phyloP scores from a whole-genome alignment of 1,140 invertebrate species.

The Charaxes varanes region DNA sequence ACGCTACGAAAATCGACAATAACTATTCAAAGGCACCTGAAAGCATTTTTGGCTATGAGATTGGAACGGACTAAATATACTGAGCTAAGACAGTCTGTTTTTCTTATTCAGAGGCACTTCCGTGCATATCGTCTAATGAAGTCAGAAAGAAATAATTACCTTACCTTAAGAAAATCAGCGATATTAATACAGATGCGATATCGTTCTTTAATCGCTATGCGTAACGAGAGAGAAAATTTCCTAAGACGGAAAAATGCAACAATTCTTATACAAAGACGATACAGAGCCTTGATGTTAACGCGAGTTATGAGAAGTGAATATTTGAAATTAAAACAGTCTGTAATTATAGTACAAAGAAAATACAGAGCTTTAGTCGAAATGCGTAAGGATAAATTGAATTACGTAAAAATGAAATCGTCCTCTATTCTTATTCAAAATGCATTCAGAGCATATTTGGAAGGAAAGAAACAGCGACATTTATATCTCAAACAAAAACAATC shows the following conservation, averaged over 20 bases:
- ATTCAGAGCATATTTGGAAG: constrained; percentile 43
- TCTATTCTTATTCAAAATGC: constrained; percentile 42
- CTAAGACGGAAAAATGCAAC: constrained; percentile 31
- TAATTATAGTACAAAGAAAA: constrained; percentile 43
- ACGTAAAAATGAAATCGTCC: constrained; percentile 33
- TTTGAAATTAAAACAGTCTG: constrained; percentile 25
- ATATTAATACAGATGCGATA: too few relatives aligned
- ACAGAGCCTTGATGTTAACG: constrained; percentile 29
- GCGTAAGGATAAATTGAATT: constrained; percentile 45
- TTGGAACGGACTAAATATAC: too few relatives aligned
- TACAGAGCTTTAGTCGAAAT: constrained; percentile 49
- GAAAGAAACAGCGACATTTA: constrained; percentile 33
- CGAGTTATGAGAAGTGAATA: constrained; percentile 33
- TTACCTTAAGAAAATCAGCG: too few relatives aligned
- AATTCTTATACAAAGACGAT: constrained; percentile 40
- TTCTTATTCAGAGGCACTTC: too few relatives aligned
- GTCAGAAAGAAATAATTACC: too few relatives aligned
- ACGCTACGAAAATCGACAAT: constrained; percentile 40
- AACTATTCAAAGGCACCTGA: constrained; percentile 68
- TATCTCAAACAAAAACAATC: constrained; percentile 38
- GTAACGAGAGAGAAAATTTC: constrained; percentile 52
- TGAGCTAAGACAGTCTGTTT: too few relatives aligned
- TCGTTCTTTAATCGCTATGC: too few relatives aligned
- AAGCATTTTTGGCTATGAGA: constrained; percentile 46
- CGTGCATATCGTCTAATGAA: too few relatives aligned